These are phyloP conservation scores for Zaprionus vittiger DNA, from an alignment of 1,140 invertebrate genomes.

Conservation along the genomic window DNA sequence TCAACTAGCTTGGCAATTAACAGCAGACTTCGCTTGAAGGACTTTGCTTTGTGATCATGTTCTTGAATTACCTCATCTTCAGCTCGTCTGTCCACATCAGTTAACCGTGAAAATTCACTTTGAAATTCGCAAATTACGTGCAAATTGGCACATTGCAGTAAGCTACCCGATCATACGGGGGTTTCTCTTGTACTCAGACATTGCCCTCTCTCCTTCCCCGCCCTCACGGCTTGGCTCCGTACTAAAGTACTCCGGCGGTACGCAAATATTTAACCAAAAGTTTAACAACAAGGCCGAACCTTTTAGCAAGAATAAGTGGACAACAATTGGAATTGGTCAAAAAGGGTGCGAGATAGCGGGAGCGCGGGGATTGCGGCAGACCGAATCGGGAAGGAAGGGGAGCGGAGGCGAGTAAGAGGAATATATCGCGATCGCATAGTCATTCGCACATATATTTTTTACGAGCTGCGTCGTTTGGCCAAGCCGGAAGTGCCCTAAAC, in stretches of 20 bases:
- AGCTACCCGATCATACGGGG: neutral
- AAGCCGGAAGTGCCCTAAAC: conserved; percentile 41
- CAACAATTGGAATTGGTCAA: conserved; percentile 53
- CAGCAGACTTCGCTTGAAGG: neutral
- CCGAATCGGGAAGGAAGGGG: conserved; percentile 7
- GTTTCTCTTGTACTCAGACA: conserved; percentile 2
- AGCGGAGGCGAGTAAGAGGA: neutral
- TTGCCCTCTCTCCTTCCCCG: neutral
- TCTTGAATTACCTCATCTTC: conserved; percentile 9
- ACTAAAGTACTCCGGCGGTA: conserved; percentile 28
- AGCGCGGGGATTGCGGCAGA: neutral
- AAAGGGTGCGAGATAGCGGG: neutral
- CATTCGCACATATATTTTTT: conserved; percentile 3
- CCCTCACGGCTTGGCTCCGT: neutral
- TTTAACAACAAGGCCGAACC: conserved; percentile 62
- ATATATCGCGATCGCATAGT: conserved; percentile 13
- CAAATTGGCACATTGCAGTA: conserved; percentile 32
- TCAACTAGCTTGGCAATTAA: neutral
- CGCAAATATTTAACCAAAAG: conserved; percentile 60
- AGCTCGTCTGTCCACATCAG: neutral
- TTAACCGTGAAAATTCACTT: conserved; percentile 12
- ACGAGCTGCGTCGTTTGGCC: conserved; percentile 10
- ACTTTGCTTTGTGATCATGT: neutral
- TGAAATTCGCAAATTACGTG: conserved; percentile 53
- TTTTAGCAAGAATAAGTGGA: conserved; percentile 74